Base-by-base conservation (phyloP, 2,888 invertebrate genomes). In the Thereva unica region DNA sequence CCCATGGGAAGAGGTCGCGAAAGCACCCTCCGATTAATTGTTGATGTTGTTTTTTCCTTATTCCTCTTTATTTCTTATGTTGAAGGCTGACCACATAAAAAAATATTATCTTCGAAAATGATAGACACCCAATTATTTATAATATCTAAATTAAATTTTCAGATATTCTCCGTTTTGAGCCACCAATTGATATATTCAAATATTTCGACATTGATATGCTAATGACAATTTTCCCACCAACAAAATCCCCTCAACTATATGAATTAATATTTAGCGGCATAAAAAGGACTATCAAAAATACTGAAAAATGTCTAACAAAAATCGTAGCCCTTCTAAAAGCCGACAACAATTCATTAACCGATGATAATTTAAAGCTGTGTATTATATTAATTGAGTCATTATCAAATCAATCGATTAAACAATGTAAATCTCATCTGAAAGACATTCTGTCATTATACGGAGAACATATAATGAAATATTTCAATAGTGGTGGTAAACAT, bases 101-200 rank as follows among this genome's bases (percentile, higher is more conserved):
- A 23, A 23, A 23, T 23, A 23, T 23, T 2, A 2, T 23, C 23
- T 23, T 23, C 23, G 23, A 23, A 23, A 23, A 23, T 23, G 1
- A 23, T 23, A 23, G 1, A 23, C 2, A 23, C 23, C 1, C 23
- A 23, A 23, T 23, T 23, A 23, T 23, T 23, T 23, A 23, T 23
- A 23, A 2, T 2, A 23, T 23, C 2, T 23, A 23, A 23, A 23
- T 23, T 23, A 23, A 23, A 23, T 5, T 64, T 61, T 5, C 65
- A 78, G 79, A 77, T 71, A 45, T 80, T 35, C 70, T 80, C 55
- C 78, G 79, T 66, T 79, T 80, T 65, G 80, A 79, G 0, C 74
- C 74, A 10, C 73, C 74, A 34, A 68, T 79, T 59, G 71, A 76
- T 57, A 71, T 79, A 35, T 77, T 76, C 61, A 73, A 72, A 8